Evolutionary conservation across 2,797 vertebrate genomes (phyloP).

Genomic region (Apodemus agrarius): DNA sequence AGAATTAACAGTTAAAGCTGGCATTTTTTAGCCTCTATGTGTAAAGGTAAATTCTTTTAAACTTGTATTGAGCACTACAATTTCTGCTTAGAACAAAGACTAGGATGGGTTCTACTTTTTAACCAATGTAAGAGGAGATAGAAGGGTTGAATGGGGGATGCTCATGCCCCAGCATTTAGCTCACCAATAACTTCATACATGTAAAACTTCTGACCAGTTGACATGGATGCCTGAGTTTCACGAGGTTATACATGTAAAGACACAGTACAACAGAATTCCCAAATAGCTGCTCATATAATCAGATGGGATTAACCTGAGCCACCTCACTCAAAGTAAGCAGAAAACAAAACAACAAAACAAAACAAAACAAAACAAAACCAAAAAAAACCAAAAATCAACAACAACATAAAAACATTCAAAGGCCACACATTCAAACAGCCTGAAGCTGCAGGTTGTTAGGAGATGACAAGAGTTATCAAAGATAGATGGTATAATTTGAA

Average conservation of each 20-base stretch:
- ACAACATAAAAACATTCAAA: background rate
- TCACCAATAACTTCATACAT: background rate
- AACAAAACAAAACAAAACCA: background rate
- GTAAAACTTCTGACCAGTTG: background rate
- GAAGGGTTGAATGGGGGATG: background rate
- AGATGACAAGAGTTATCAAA: slow-evolving; percentile 59
- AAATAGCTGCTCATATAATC: slow-evolving; percentile 50
- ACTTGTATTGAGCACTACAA: slow-evolving; percentile 15
- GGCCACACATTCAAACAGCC: background rate
- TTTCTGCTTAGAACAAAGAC: slow-evolving; percentile 15
- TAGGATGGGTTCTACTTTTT: background rate
- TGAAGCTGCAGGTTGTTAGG: slow-evolving; percentile 41
- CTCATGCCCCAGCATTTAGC: slow-evolving; percentile 2
- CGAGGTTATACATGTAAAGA: background rate
- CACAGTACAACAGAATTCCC: slow-evolving; percentile 58
- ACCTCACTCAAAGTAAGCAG: slow-evolving; percentile 62
- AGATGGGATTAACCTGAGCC: slow-evolving; percentile 58
- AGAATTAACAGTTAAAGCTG: background rate
- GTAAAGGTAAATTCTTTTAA: background rate
- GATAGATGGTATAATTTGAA: slow-evolving; percentile 61
- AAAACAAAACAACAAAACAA: background rate
- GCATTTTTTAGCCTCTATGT: background rate
- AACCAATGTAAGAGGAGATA: slow-evolving; percentile 22
- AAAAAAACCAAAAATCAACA: background rate
- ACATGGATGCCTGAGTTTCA: slow-evolving; percentile 14